A percentile compares a stretch with the other conserved stretches of the same genome.
Evolutionary conservation across 1,140 invertebrate genomes (phyloP).

Genomic region (Hormaphis cornu): DNA sequence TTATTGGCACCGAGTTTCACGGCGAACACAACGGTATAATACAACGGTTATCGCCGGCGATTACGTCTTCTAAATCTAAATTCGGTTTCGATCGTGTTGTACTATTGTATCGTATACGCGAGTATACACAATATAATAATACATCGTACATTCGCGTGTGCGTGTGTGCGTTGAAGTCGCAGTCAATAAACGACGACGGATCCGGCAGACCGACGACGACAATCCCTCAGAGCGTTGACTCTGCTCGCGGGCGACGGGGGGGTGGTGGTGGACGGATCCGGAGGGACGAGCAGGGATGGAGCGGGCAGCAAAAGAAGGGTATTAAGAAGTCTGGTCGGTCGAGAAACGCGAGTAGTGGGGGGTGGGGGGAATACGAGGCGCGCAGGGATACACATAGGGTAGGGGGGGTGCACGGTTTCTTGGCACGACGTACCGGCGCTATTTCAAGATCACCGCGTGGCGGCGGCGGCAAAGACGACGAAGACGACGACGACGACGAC

Average conservation of each 20-base stretch:
- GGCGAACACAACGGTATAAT: not conserved
- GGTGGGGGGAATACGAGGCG: too few relatives aligned
- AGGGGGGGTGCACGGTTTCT: too few relatives aligned
- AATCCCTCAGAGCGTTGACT: slow-evolving; percentile 3
- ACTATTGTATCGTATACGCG: too few relatives aligned
- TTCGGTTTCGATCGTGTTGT: not conserved
- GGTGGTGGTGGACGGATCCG: not conserved
- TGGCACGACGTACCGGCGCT: slow-evolving; percentile 16
- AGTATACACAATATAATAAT: too few relatives aligned
- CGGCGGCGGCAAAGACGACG: not conserved
- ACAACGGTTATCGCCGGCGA: not conserved
- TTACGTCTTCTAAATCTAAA: not conserved
- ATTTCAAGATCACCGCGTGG: slow-evolving; percentile 7
- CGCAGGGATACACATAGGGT: too few relatives aligned
- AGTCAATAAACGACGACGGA: slow-evolving; percentile 14
- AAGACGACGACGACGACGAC: not conserved
- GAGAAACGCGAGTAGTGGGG: too few relatives aligned
- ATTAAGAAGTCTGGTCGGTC: too few relatives aligned
- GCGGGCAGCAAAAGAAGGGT: too few relatives aligned
- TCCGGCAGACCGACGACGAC: slow-evolving; percentile 9
- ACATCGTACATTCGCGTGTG: too few relatives aligned
- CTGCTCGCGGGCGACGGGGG: not conserved
- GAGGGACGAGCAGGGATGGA: not conserved
- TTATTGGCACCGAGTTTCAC: not conserved
- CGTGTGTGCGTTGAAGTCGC: not conserved